Conservation (phyloP, 2,888 invertebrate genomes). For the Scaptomyza flava region DNA sequence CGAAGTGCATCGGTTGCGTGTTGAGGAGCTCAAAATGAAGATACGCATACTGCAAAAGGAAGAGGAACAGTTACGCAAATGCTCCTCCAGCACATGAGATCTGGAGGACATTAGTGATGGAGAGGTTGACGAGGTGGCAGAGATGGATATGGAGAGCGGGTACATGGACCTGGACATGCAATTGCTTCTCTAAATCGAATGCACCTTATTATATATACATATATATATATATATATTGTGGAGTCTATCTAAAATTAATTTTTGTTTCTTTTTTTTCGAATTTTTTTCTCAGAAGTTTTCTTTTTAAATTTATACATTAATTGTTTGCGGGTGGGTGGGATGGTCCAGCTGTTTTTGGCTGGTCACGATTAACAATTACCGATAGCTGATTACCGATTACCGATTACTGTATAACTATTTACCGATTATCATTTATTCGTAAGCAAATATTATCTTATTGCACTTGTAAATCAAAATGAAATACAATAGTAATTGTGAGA, state of each 20-base stretch:
- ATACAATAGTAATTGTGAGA: slow-evolving; percentile 30
- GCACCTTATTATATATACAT: slow-evolving; percentile 24
- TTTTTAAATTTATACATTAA: no score
- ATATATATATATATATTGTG: slow-evolving; percentile 11
- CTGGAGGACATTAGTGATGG: slow-evolving; percentile 67
- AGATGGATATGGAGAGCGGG: slow-evolving; percentile 14
- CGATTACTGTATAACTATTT: slow-evolving; percentile 17
- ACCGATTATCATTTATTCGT: slow-evolving; percentile 33
- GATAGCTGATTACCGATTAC: slow-evolving; percentile 11
- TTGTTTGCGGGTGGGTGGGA: slow-evolving; percentile 37
- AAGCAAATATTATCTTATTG: slow-evolving; percentile 40
- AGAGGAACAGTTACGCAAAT: slow-evolving; percentile 80
- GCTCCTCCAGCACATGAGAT: slow-evolving; percentile 64
- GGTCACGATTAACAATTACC: slow-evolving; percentile 16
- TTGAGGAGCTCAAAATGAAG: slow-evolving; percentile 82
- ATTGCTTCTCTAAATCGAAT: slow-evolving; percentile 48
- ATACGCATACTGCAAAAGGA: slow-evolving; percentile 82
- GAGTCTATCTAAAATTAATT: slow-evolving; percentile 14
- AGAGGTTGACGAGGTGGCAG: slow-evolving; percentile 3
- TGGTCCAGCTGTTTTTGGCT: slow-evolving; percentile 17
- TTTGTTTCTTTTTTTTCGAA: slow-evolving; percentile 10
- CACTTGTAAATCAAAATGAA: slow-evolving; percentile 48
- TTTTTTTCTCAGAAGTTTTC: slow-evolving; percentile 9
- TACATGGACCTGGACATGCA: slow-evolving; percentile 55
- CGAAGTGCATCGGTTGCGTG: slow-evolving; percentile 81